Evolutionary conservation across 2,113 vertebrate genomes (phyloP).

Genomic region (Dryoscopus gambensis): DNA sequence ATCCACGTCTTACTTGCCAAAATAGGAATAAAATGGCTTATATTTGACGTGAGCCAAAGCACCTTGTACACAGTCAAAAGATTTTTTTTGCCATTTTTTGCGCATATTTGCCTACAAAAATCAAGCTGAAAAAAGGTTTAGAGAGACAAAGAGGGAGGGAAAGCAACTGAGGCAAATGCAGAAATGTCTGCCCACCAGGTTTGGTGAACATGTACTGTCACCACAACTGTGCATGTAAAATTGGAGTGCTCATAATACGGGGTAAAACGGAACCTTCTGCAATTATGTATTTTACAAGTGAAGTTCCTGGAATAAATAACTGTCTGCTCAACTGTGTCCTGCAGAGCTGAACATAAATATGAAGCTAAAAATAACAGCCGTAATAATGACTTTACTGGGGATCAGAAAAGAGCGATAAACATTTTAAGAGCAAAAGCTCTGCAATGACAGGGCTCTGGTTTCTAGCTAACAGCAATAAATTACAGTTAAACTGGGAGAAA

Average conservation of each 20-base stretch:
- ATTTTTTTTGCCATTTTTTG: not conserved
- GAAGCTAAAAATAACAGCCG: slow-evolving; percentile 3
- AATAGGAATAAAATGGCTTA: not conserved
- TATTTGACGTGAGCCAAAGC: not conserved
- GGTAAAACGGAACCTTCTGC: not conserved
- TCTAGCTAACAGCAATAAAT: not conserved
- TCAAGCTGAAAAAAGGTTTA: not conserved
- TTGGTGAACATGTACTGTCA: not conserved
- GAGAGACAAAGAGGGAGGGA: not conserved
- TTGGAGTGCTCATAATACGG: not conserved
- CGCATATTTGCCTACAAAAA: not conserved
- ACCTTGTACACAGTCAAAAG: not conserved
- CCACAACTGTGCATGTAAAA: not conserved
- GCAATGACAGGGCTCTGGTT: not conserved
- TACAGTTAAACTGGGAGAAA: not conserved
- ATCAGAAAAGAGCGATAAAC: not conserved
- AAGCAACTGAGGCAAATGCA: not conserved
- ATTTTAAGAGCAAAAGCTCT: not conserved
- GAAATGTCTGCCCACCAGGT: not conserved
- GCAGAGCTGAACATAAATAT: not conserved
- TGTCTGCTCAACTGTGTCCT: not conserved
- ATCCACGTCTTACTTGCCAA: not conserved
- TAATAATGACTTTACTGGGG: not conserved
- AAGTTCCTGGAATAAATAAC: slow-evolving; percentile 1
- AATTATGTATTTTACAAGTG: not conserved